phyloP scores from a whole-genome alignment of 2,797 vertebrate genomes.

The Ambastaia sidthimunki region DNA sequence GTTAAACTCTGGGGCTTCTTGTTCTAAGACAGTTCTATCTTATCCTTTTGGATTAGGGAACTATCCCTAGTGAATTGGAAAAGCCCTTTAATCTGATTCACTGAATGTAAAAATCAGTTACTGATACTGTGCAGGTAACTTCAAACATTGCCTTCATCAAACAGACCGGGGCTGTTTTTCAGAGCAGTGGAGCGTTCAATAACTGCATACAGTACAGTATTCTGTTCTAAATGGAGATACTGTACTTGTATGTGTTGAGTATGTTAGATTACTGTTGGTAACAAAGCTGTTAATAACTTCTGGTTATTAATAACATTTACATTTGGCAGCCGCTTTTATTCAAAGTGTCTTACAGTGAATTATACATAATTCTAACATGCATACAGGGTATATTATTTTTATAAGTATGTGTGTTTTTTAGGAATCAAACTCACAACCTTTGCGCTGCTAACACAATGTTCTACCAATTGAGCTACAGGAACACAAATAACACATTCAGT shows the following conservation, averaged over 20 bases:
- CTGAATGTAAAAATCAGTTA: conserved; percentile 11
- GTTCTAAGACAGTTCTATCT: conserved; percentile 29
- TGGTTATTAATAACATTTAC: no score
- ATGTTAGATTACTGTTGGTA: not conserved
- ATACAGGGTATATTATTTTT: no score
- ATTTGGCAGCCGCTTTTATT: no score
- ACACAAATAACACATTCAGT: no score
- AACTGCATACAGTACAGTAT: not conserved
- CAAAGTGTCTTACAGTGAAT: no score
- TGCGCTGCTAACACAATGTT: no score
- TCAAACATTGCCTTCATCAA: conserved; percentile 2
- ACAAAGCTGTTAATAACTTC: conserved; percentile 5
- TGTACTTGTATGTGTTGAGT: not conserved
- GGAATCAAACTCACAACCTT: no score
- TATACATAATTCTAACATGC: no score
- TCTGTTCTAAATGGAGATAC: not conserved
- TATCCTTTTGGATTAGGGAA: conserved; percentile 46
- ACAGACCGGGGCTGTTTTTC: not conserved
- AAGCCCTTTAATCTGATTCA: conserved; percentile 36
- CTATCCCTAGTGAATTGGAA: conserved; percentile 31
- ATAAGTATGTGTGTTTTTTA: no score
- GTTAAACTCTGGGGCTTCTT: conserved; percentile 42
- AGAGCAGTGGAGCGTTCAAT: not conserved
- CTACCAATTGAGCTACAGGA: no score
- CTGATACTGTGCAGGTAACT: conserved; percentile 5